Evolutionary conservation across 2,113 vertebrate species (phyloP).

Genomic region (Narcine bancroftii): DNA sequence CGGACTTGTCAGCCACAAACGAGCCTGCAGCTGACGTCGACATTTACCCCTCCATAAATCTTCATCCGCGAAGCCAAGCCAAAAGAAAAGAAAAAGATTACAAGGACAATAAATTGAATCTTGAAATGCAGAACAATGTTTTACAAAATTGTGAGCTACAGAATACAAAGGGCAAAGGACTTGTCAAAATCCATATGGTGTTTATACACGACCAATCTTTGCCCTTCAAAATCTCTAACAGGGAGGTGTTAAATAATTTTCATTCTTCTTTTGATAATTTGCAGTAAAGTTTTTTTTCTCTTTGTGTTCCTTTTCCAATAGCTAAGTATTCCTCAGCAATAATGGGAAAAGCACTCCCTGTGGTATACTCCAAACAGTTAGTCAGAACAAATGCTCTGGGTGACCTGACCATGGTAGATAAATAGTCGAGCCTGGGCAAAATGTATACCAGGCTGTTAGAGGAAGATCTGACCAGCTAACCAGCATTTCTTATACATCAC

Average conservation of each 20-base stretch:
- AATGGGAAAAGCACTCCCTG: background rate
- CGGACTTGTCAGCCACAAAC: too few relatives aligned
- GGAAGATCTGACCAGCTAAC: too few relatives aligned
- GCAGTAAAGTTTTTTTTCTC: background rate
- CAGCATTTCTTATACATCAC: too few relatives aligned
- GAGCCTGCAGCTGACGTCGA: too few relatives aligned
- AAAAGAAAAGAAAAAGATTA: too few relatives aligned
- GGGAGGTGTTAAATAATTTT: background rate
- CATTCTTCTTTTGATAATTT: background rate
- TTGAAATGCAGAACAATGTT: too few relatives aligned
- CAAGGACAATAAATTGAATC: too few relatives aligned
- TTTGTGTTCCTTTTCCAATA: background rate
- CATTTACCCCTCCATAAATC: too few relatives aligned
- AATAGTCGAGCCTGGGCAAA: too few relatives aligned
- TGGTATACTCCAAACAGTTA: background rate
- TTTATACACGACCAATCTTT: background rate
- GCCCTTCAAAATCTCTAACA: background rate
- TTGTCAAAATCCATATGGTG: background rate
- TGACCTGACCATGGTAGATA: background rate
- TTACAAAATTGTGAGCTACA: too few relatives aligned
- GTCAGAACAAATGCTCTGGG: background rate
- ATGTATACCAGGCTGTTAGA: too few relatives aligned
- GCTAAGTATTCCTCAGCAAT: background rate
- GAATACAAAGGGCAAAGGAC: background rate
- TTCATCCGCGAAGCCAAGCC: too few relatives aligned